Conservation (phyloP, 2,113 vertebrate genomes). For the Meriones unguiculatus region DNA sequence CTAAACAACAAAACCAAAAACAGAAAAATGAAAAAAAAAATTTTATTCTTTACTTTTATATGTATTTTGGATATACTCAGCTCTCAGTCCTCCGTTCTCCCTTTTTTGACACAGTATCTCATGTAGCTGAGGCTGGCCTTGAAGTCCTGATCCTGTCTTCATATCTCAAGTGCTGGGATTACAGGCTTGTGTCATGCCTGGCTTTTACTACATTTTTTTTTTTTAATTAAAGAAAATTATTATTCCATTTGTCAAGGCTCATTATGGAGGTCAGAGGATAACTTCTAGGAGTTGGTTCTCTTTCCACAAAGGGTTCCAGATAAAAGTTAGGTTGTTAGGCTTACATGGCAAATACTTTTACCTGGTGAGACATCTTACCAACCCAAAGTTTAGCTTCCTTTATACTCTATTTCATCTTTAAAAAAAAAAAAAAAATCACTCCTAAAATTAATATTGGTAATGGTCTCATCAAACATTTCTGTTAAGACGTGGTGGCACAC, state of each 20-base stretch:
- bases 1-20: no score
- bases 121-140: background rate
- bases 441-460: background rate
- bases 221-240: background rate
- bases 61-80: background rate
- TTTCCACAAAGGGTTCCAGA: background rate
- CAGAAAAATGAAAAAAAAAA: no score
- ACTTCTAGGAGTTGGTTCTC: background rate
- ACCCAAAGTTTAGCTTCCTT: background rate
- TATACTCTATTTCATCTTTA: background rate
- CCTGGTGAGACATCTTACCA: background rate
- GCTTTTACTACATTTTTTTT: background rate
- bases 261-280: background rate
- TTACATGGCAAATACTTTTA: background rate
- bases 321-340: background rate
- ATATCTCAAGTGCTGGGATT: background rate
- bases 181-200: background rate
- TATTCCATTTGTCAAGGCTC: background rate
- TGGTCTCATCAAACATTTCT: background rate
- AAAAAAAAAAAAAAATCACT: background rate
- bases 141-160: background rate
- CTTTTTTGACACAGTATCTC: background rate
- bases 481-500: background rate
- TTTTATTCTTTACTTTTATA: background rate
- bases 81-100: background rate